Evolutionary conservation across 2,888 invertebrate species (phyloP).

Genomic region (Coleophora deauratella): DNA sequence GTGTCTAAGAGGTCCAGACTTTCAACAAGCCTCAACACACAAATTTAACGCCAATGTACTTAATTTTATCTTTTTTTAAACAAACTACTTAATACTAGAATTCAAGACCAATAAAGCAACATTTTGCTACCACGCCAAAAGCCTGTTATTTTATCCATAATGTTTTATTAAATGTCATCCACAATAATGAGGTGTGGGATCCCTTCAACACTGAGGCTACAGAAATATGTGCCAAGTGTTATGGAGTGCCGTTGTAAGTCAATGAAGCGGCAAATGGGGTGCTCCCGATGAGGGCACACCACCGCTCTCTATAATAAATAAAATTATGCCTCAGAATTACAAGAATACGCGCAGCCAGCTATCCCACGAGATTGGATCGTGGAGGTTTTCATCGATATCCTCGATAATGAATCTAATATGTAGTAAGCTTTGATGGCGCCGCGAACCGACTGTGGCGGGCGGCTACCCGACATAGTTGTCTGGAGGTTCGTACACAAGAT

Average conservation of each 20-base stretch:
- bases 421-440: constrained; percentile 49
- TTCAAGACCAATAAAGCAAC: too few species aligned
- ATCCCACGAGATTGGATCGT: constrained; percentile 67
- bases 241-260: constrained; percentile 74
- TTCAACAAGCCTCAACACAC: too few species aligned
- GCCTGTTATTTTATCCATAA: constrained; percentile 38
- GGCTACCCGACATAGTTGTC: too few species aligned
- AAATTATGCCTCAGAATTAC: constrained; percentile 73
- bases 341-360: constrained; percentile 63
- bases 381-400: constrained; percentile 65
- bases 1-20: too few species aligned
- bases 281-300: constrained; percentile 61
- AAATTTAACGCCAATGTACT: too few species aligned
- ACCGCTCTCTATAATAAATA: constrained; percentile 58
- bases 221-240: constrained; percentile 74
- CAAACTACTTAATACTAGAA: too few species aligned
- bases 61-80: too few species aligned
- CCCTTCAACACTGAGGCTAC: constrained; percentile 59
- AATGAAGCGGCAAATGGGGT: constrained; percentile 74
- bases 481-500: too few species aligned
- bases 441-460: constrained; percentile 15
- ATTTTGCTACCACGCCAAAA: too few species aligned
- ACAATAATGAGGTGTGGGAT: constrained; percentile 71
- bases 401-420: constrained; percentile 66
- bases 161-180: constrained; percentile 74